Evolutionary conservation across 2,113 vertebrate genomes (phyloP).

Genomic region (Hydrochoerus hydrochaeris): DNA sequence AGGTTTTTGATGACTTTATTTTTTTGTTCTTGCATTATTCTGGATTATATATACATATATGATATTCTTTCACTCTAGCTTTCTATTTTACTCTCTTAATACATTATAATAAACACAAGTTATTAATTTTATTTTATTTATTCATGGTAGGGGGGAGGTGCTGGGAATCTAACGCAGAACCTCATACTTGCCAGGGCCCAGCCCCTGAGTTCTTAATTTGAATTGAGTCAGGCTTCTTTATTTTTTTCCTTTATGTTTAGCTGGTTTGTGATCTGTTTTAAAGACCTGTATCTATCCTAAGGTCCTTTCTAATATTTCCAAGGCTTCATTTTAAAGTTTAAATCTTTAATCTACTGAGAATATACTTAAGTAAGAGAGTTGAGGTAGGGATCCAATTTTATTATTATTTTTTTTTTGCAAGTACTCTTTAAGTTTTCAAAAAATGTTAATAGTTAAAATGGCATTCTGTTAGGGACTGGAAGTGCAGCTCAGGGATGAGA

Average conservation of each 20-base stretch:
- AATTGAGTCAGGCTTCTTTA: not conserved
- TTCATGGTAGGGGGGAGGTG: too few species aligned
- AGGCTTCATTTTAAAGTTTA: slow-evolving; percentile 28
- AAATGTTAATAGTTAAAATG: not conserved
- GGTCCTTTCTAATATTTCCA: not conserved
- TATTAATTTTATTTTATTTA: not conserved
- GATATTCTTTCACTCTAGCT: not conserved
- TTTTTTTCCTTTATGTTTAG: not conserved
- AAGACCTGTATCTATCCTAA: not conserved
- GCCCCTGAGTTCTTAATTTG: not conserved
- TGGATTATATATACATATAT: not conserved
- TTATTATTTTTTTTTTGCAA: too few species aligned
- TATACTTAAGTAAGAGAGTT: slow-evolving; percentile 45
- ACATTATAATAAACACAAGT: not conserved
- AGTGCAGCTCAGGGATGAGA: not conserved
- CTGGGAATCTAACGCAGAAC: too few species aligned
- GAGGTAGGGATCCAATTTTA: not conserved
- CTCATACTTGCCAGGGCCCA: too few species aligned
- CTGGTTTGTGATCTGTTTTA: not conserved
- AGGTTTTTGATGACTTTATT: not conserved
- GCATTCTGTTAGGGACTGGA: too few species aligned
- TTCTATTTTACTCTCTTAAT: not conserved
- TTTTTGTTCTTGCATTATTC: not conserved
- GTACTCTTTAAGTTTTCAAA: not conserved
- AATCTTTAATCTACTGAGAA: not conserved